These are phyloP conservation scores for Nowickia ferox DNA, from an alignment of 2,888 invertebrate genomes.

Conservation along the genomic window DNA sequence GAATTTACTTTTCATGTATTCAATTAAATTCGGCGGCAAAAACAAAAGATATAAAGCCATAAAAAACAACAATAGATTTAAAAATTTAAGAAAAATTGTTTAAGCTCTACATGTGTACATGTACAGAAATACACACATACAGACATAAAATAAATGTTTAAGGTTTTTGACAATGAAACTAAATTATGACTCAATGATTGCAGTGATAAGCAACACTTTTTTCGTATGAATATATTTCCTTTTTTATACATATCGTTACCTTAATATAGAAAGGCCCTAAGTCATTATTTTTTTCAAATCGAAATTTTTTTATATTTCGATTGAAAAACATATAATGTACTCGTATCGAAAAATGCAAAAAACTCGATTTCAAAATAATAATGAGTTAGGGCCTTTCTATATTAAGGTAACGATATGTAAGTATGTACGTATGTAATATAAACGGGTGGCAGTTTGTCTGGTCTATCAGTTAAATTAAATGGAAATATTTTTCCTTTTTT, in stretches of 20 bases:
- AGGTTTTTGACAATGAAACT: slow-evolving; percentile 17
- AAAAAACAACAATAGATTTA: neutral
- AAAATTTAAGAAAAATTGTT: slow-evolving; percentile 2
- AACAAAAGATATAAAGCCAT: slow-evolving; percentile 1
- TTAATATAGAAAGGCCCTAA: no score
- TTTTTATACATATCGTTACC: no score
- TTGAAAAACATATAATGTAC: no score
- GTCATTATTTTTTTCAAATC: no score
- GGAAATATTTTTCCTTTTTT: neutral
- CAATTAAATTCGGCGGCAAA: slow-evolving; percentile 46
- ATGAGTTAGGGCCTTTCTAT: no score
- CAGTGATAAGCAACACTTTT: neutral
- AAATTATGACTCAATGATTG: slow-evolving; percentile 7
- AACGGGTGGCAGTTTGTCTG: neutral
- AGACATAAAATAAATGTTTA: neutral
- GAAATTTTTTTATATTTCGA: no score
- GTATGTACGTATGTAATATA: no score
- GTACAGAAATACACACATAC: no score
- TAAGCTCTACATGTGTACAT: neutral
- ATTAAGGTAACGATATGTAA: no score
- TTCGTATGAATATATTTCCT: slow-evolving; percentile 15
- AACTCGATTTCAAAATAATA: no score
- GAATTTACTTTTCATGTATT: neutral
- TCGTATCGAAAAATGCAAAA: no score
- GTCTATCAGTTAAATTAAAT: neutral